Percentiles rank a stretch among this genome's conserved stretches.
phyloP scores from a whole-genome alignment of 2,888 invertebrate species.

The Galeruca laticollis region DNA sequence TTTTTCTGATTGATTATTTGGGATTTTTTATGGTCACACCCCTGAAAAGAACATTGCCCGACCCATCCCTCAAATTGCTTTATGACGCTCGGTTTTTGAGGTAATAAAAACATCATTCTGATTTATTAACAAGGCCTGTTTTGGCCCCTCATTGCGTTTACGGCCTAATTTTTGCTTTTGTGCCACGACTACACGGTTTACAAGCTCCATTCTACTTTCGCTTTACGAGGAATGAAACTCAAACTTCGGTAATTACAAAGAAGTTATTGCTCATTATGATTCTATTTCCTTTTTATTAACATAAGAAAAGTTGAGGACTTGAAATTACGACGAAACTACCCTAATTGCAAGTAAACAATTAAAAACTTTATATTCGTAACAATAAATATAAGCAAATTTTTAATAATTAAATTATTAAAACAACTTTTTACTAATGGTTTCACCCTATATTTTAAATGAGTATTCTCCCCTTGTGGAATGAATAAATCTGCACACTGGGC shows the following conservation, averaged over 20 bases:
- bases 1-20: conserved; percentile 36
- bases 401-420: too few species aligned
- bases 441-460: conserved; percentile 34
- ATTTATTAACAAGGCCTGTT: conserved; percentile 55
- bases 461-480: conserved; percentile 49
- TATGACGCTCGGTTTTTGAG: conserved; percentile 49
- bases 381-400: too few species aligned
- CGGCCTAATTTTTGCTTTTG: conserved; percentile 51
- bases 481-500: conserved; percentile 52
- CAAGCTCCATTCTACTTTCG: conserved; percentile 35
- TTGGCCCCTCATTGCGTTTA: conserved; percentile 51
- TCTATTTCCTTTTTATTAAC: conserved; percentile 26
- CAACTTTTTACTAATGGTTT: too few species aligned
- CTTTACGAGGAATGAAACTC: conserved; percentile 34
- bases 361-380: too few species aligned
- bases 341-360: not conserved
- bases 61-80: conserved; percentile 48
- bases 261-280: conserved; percentile 36
- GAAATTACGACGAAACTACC: conserved; percentile 19
- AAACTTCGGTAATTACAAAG: conserved; percentile 36
- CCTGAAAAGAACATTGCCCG: conserved; percentile 32
- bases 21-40: conserved; percentile 41
- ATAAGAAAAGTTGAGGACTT: conserved; percentile 17
- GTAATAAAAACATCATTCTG: conserved; percentile 59
- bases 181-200: conserved; percentile 45